phyloP scores from a whole-genome alignment of 2,113 vertebrate genomes.

The Sinosuthora webbiana region DNA sequence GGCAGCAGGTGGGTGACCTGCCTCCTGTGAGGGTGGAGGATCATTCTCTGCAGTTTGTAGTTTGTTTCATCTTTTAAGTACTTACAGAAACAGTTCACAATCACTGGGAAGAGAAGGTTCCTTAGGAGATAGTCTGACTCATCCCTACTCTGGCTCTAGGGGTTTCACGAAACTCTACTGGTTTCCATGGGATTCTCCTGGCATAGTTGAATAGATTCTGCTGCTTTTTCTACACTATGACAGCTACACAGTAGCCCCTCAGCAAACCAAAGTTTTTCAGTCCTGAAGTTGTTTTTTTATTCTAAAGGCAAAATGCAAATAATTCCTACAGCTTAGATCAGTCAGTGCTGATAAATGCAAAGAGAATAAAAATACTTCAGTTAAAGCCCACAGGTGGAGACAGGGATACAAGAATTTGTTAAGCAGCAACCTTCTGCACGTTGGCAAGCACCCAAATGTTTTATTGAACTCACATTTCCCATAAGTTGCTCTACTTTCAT shows the following conservation, averaged over 20 bases:
- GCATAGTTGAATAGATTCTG: not conserved
- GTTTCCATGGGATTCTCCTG: conserved; percentile 28
- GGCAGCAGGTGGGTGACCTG: not conserved
- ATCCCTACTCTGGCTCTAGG: not conserved
- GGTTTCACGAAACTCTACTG: not conserved
- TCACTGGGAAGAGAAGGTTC: not conserved
- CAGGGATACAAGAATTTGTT: conserved; percentile 48
- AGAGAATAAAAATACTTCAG: conserved; percentile 54
- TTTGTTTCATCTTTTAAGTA: not conserved
- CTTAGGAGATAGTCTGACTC: not conserved
- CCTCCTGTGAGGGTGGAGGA: not conserved
- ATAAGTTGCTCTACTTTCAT: not conserved
- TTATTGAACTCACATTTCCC: conserved; percentile 44
- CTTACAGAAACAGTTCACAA: not conserved
- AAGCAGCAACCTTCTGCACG: not conserved
- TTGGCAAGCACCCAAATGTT: conserved; percentile 24
- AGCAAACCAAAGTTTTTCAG: not conserved
- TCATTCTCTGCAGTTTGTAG: not conserved
- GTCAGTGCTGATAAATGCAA: conserved; percentile 22
- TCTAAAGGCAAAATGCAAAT: not conserved
- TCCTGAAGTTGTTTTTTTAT: not conserved
- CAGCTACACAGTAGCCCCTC: not conserved
- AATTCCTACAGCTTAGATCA: conserved; percentile 3
- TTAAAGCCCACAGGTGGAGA: conserved; percentile 33
- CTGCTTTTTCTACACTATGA: not conserved